Evolutionary conservation across 2,888 invertebrate species (phyloP), one percentile per base, ranked within the genome.

Genomic region (Lepidocyrtoides sp.): DNA sequence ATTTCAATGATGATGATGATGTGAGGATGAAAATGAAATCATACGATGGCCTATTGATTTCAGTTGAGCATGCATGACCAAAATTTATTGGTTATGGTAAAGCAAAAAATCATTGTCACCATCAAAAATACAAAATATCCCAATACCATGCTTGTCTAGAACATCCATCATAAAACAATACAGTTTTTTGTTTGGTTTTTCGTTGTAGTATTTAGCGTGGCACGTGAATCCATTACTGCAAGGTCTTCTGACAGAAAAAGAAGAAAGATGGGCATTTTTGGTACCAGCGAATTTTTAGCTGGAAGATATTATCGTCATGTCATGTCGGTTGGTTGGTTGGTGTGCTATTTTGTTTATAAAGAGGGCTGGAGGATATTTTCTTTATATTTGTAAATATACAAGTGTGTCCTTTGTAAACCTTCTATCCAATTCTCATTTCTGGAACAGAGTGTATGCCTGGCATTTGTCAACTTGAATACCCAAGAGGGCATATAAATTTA

Each of bases 401-500:
- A 20, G 20, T 26, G 3, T 26, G 20, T 44, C 44, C 14, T 77
- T 29, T 29, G 26, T 79, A 8, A 84, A 69, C 51, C 26, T 26
- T 84, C 20, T 20, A 83, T 29, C 57, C 63, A 66, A 32, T 72
- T 14, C 54, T 72, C 57, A 69, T 81, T 63, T 66, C 36, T 57
- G 5, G 29, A 36, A n/a, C 20, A n/a, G 41, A 23, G 32, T 82
- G 77, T 51, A 29, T 29, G 84, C 48, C 51, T 57, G 54, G 72
- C 66, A 66, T 82, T 89, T 89, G 82, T 89, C 89, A 89, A 82
- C 72, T 69, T 23, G 60, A 89, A 89, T 82, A 82, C 89, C 89
- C 89, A 82, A 82, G 89, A 82, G 89, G 82, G 57, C 57, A 83
- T 82, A 89, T 83, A 89, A 89, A 89, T 89, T 89, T 89, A 83